These are phyloP conservation scores for Rhodophaea formosa DNA, from an alignment of 2,888 invertebrate genomes.

Conservation along the genomic window DNA sequence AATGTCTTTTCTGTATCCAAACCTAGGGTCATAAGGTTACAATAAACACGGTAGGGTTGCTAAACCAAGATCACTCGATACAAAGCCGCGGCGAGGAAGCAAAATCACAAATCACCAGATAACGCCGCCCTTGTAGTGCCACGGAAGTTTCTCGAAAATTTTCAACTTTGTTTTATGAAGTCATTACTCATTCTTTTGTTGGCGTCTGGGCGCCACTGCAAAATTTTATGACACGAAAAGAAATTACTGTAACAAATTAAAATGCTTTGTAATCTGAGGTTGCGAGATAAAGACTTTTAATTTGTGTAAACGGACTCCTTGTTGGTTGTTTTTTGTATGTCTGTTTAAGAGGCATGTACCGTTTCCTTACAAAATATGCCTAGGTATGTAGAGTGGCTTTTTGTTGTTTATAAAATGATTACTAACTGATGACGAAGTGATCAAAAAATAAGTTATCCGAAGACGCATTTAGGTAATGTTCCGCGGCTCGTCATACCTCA, in stretches of 20 bases:
- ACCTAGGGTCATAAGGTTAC: background rate
- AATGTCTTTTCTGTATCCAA: too few species aligned
- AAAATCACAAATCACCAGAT: slow-evolving; percentile 65
- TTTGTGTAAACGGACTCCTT: slow-evolving; percentile 19
- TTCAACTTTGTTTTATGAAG: slow-evolving; percentile 72
- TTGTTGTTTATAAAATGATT: too few species aligned
- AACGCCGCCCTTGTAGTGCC: slow-evolving; percentile 55
- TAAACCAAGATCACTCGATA: slow-evolving; percentile 12
- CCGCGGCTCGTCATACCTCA: too few species aligned
- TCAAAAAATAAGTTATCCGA: too few species aligned
- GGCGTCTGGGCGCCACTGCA: slow-evolving; percentile 51
- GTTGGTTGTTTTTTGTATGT: background rate
- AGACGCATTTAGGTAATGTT: too few species aligned
- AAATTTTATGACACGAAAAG: slow-evolving; percentile 66
- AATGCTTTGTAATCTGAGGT: slow-evolving; percentile 56
- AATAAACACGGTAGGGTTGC: background rate
- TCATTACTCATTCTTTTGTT: slow-evolving; percentile 79
- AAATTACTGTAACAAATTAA: slow-evolving; percentile 71
- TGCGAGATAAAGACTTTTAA: slow-evolving; percentile 35
- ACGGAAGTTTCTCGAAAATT: slow-evolving; percentile 60
- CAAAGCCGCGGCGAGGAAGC: slow-evolving; percentile 41
- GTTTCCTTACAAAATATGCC: too few species aligned
- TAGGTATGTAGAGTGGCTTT: too few species aligned
- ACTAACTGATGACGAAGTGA: too few species aligned
- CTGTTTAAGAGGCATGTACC: too few species aligned